These are phyloP conservation scores for Hirtodrosophila duncani DNA, from an alignment of 2,888 invertebrate species.

Conservation along the genomic window DNA sequence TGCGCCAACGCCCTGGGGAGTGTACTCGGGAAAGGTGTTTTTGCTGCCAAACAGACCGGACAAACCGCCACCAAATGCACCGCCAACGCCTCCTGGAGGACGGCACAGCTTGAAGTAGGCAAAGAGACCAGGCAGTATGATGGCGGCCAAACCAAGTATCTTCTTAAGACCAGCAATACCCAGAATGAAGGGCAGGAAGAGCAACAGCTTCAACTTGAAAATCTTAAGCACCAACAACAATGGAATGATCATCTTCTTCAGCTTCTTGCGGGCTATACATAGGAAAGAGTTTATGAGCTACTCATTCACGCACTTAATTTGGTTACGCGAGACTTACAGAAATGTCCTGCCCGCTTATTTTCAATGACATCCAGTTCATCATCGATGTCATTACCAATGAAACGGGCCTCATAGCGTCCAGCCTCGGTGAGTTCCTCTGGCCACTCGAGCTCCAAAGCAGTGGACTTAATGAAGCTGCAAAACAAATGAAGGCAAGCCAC, in stretches of 20 bases:
- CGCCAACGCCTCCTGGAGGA: slow-evolving; percentile 81
- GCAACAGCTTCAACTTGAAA: slow-evolving; percentile 89
- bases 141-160: slow-evolving; percentile 87
- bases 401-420: slow-evolving; percentile 87
- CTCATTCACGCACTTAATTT: slow-evolving; percentile 5
- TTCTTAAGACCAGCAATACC: slow-evolving; percentile 92
- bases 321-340: slow-evolving; percentile 83
- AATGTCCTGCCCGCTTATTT: slow-evolving; percentile 85
- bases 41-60: slow-evolving; percentile 73
- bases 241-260: slow-evolving; percentile 90
- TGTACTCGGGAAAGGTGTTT: slow-evolving; percentile 81
- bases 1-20: slow-evolving; percentile 86
- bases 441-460: slow-evolving; percentile 86
- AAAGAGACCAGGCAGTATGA: slow-evolving; percentile 88
- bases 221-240: slow-evolving; percentile 88
- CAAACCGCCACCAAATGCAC: slow-evolving; percentile 75
- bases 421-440: slow-evolving; percentile 87
- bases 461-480: slow-evolving; percentile 86
- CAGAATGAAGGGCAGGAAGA: slow-evolving; percentile 89
- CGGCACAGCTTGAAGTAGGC: slow-evolving; percentile 92
- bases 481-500: slow-evolving; percentile 5
- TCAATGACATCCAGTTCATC: slow-evolving; percentile 90
- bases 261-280: slow-evolving; percentile 85
- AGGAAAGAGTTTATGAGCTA: not conserved
- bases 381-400: slow-evolving; percentile 90